These are phyloP conservation scores for Eupithecia exiguata DNA, from an alignment of 2,888 invertebrate species.

Conservation along the genomic window DNA sequence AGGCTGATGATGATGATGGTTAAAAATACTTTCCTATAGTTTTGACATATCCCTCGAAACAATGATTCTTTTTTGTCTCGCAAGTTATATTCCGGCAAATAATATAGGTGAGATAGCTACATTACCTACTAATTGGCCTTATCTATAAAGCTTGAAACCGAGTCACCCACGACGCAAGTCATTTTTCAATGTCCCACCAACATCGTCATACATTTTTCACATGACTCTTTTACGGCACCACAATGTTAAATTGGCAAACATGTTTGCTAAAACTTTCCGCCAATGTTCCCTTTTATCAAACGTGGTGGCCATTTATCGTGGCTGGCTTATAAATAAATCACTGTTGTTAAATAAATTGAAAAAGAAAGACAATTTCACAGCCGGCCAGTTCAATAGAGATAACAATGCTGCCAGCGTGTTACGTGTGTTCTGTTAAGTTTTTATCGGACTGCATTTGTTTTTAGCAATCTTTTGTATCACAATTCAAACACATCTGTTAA, in stretches of 20 bases:
- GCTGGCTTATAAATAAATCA: conserved; percentile 39
- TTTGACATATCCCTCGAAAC: too few species aligned
- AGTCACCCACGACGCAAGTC: conserved; percentile 2
- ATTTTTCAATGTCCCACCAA: conserved; percentile 8
- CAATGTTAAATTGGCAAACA: conserved; percentile 35
- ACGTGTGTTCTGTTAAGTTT: conserved; percentile 19
- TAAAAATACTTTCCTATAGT: too few species aligned
- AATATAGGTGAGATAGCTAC: not conserved
- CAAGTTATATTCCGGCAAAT: not conserved
- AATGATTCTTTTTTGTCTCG: not conserved
- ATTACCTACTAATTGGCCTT: not conserved
- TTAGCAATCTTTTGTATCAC: not conserved
- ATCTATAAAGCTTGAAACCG: not conserved
- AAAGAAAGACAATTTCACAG: conserved; percentile 36
- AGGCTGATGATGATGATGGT: too few species aligned
- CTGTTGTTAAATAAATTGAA: conserved; percentile 34
- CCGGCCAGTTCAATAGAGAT: conserved; percentile 26
- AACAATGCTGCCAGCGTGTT: conserved; percentile 18
- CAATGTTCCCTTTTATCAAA: conserved; percentile 39
- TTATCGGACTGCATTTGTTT: conserved; percentile 19
- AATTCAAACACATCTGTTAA: not conserved
- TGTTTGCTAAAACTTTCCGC: conserved; percentile 33
- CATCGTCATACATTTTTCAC: conserved; percentile 13
- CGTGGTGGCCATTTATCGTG: conserved; percentile 37
- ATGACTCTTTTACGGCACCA: conserved; percentile 21